Conservation (phyloP, 2,888 invertebrate species). For the Rhynchonema sp. region DNA sequence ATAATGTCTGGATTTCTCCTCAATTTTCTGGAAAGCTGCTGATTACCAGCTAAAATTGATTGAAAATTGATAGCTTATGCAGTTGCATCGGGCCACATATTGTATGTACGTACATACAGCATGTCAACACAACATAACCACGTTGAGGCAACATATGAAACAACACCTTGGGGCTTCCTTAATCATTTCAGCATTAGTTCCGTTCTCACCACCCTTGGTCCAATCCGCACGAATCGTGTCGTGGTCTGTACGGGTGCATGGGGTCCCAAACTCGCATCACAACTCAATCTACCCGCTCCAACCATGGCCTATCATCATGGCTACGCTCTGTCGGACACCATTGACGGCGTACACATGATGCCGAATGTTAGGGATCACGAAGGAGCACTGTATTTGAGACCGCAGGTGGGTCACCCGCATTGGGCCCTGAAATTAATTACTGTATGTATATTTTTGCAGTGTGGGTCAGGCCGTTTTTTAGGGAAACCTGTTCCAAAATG, state of each 20-base stretch:
- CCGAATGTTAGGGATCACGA: constrained; percentile 76
- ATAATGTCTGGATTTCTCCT: too few relatives aligned
- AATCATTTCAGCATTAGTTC: not conserved
- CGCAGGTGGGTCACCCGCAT: constrained; percentile 46
- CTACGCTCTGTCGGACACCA: constrained; percentile 59
- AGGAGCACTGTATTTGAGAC: constrained; percentile 49
- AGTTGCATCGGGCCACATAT: too few relatives aligned
- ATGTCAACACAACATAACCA: too few relatives aligned
- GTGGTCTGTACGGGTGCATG: not conserved
- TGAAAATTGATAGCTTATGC: not conserved
- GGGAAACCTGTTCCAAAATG: too few relatives aligned
- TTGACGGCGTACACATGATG: constrained; percentile 50
- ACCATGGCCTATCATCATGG: constrained; percentile 66
- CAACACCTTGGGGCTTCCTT: too few relatives aligned
- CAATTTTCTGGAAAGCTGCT: too few relatives aligned
- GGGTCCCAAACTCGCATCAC: not conserved
- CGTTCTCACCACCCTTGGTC: not conserved
- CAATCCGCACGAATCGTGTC: not conserved
- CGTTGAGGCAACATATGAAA: too few relatives aligned
- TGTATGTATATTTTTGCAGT: too few relatives aligned
- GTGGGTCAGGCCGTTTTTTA: too few relatives aligned
- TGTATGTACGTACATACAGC: too few relatives aligned
- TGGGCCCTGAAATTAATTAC: constrained; percentile 29
- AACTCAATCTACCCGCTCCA: constrained; percentile 40
- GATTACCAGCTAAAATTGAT: too few relatives aligned